Conservation (phyloP, 2,113 vertebrate species). For the Mola mola region DNA sequence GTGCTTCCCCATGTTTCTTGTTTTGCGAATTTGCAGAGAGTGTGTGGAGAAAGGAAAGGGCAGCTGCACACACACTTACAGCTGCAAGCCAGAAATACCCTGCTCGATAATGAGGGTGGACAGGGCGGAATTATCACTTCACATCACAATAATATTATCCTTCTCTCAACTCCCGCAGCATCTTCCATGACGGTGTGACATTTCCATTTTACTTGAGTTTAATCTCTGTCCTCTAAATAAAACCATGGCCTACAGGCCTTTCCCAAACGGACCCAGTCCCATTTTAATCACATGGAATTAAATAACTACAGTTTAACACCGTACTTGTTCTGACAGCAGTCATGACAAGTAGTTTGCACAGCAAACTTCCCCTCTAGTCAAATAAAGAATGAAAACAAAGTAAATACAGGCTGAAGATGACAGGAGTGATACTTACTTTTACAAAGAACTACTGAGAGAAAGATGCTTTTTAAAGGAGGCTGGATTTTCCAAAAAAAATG, state of each 20-base stretch:
- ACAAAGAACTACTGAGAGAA: slow-evolving; percentile 11
- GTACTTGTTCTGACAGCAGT: slow-evolving; percentile 81
- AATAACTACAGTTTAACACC: slow-evolving; percentile 82
- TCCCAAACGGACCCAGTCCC: slow-evolving; percentile 80
- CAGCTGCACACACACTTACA: slow-evolving; percentile 50
- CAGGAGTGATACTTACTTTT: slow-evolving; percentile 55
- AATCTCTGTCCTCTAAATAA: slow-evolving; percentile 83
- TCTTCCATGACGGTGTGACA: slow-evolving; percentile 81
- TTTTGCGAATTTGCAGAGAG: slow-evolving; percentile 55
- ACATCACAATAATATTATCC: slow-evolving; percentile 82
- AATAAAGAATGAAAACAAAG: slow-evolving; percentile 70
- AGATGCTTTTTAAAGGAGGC: not conserved
- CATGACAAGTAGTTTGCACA: slow-evolving; percentile 79
- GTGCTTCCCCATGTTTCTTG: slow-evolving; percentile 50
- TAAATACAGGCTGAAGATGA: slow-evolving; percentile 59
- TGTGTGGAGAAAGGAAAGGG: slow-evolving; percentile 53
- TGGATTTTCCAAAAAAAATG: not conserved
- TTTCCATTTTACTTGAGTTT: slow-evolving; percentile 83
- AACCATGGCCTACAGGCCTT: slow-evolving; percentile 73
- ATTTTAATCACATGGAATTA: slow-evolving; percentile 87
- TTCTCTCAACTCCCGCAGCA: slow-evolving; percentile 76
- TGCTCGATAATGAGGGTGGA: slow-evolving; percentile 78
- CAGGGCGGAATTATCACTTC: slow-evolving; percentile 78
- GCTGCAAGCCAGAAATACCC: slow-evolving; percentile 73
- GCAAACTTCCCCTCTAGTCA: slow-evolving; percentile 76